Conservation (phyloP, 2,113 vertebrate genomes). For the Zeus faber region DNA sequence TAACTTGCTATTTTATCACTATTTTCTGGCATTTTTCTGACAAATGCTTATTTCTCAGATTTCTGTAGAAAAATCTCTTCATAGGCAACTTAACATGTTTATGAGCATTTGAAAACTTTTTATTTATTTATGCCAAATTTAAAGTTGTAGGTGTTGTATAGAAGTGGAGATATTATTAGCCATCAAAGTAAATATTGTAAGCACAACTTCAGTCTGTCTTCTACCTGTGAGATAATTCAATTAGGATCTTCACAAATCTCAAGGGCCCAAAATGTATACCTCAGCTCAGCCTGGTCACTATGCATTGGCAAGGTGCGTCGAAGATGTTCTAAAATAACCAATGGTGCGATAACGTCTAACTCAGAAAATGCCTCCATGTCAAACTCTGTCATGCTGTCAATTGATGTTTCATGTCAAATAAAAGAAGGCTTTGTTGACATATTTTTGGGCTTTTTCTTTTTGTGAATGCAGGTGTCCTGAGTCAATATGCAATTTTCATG, state of each 20-base stretch:
- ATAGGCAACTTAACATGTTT: too few relatives aligned
- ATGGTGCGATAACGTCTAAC: conserved; percentile 64
- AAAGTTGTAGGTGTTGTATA: conserved; percentile 29
- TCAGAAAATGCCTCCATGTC: conserved; percentile 54
- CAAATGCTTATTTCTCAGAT: conserved; percentile 1
- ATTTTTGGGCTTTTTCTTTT: not conserved
- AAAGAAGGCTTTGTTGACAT: conserved; percentile 59
- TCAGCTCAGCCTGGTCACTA: conserved; percentile 69
- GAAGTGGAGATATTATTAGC: conserved; percentile 32
- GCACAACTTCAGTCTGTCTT: conserved; percentile 56
- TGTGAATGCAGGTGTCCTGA: too few relatives aligned
- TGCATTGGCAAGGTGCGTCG: conserved; percentile 67
- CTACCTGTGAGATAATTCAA: conserved; percentile 53
- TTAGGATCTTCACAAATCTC: conserved; percentile 52
- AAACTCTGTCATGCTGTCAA: conserved; percentile 66
- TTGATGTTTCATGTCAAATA: conserved; percentile 71
- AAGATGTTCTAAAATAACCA: conserved; percentile 55
- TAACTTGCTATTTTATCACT: conserved; percentile 1
- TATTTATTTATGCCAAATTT: conserved; percentile 24
- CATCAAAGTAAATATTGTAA: conserved; percentile 51
- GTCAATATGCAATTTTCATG: too few relatives aligned
- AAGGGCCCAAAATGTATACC: conserved; percentile 71
- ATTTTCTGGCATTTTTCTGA: conserved; percentile 27
- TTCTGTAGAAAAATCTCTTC: too few relatives aligned
- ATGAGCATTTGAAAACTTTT: not conserved